Conservation (phyloP, 2,113 vertebrate genomes). For the Leptocoma aspasia region DNA sequence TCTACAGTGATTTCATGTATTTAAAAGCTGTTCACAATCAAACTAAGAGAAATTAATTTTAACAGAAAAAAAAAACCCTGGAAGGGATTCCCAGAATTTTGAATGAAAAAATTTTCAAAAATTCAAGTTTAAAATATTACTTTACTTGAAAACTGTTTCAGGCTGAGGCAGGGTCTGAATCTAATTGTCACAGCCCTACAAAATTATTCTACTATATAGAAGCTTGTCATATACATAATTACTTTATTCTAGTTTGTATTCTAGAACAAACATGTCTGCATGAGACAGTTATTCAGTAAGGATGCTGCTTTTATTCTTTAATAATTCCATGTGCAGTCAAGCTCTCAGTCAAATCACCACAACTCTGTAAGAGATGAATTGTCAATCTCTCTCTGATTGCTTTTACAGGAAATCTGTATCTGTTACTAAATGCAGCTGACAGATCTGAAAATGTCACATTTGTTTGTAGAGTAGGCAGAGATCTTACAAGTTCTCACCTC, state of each 20-base stretch:
- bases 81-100: not conserved
- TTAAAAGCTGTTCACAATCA: not conserved
- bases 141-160: not conserved
- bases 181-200: not conserved
- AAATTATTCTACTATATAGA: not conserved
- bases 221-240: not conserved
- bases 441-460: not conserved
- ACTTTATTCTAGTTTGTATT: conserved; percentile 2
- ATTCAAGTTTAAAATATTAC: not conserved
- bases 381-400: not conserved
- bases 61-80: not conserved
- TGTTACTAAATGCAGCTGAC: not conserved
- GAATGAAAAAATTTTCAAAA: not conserved
- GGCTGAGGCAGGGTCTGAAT: not conserved
- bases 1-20: not conserved
- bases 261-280: not conserved
- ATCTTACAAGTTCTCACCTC: not conserved
- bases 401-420: not conserved
- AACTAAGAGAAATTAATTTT: not conserved
- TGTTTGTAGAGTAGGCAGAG: not conserved
- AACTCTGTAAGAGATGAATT: not conserved
- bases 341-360: conserved; percentile 33
- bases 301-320: conserved; percentile 29
- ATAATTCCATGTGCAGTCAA: not conserved
- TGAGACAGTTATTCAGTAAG: not conserved